A percentile compares a stretch with the other conserved stretches of the same genome.
Evolutionary conservation across 2,888 invertebrate species (phyloP).

Genomic region (Volucella inflata): DNA sequence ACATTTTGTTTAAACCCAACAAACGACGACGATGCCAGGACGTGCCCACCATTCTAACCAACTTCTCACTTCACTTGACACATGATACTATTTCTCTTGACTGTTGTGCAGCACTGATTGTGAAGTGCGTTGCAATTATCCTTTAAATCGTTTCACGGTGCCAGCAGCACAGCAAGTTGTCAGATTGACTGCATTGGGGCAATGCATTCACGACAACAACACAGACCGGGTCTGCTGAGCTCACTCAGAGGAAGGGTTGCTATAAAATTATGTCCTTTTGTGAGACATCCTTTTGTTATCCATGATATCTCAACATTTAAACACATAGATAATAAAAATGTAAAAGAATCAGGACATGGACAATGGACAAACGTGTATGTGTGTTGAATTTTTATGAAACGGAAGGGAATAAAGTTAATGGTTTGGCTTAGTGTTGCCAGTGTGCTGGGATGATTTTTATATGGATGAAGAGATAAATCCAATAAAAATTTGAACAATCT

Average conservation of each 20-base stretch:
- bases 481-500: too few relatives aligned
- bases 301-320: conserved; percentile 70
- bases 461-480: too few relatives aligned
- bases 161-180: conserved; percentile 2
- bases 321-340: conserved; percentile 50
- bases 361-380: not conserved
- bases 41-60: not conserved
- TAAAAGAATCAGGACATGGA: conserved; percentile 5
- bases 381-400: not conserved
- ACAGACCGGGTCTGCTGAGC: not conserved
- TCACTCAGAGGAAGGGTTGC: conserved; percentile 34
- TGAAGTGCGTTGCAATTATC: conserved; percentile 61
- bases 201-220: conserved; percentile 16
- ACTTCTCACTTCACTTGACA: conserved; percentile 35
- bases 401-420: too few relatives aligned
- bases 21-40: not conserved
- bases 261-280: conserved; percentile 63
- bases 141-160: conserved; percentile 47
- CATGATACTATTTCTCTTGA: conserved; percentile 45
- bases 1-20: not conserved
- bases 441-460: too few relatives aligned
- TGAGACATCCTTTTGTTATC: conserved; percentile 56
- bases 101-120: conserved; percentile 52
- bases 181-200: conserved; percentile 36
- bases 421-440: too few relatives aligned